phyloP scores from a whole-genome alignment of 2,888 invertebrate species.

The Operophtera brumata region DNA sequence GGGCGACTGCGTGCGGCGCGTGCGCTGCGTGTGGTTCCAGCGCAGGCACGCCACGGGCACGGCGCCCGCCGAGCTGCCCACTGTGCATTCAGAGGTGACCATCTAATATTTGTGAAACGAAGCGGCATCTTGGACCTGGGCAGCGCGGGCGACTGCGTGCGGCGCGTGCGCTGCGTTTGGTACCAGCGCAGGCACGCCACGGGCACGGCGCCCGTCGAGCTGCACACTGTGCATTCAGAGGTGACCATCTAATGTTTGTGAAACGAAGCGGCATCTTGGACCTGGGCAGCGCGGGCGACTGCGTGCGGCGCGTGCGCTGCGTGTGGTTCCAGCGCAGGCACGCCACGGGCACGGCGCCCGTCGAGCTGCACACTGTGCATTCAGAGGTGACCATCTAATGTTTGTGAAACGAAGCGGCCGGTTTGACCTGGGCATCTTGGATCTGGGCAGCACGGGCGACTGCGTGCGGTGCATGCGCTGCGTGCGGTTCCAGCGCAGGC shows the following conservation, averaged over 20 bases:
- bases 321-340: conserved; percentile 92
- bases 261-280: conserved; percentile 89
- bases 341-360: conserved; percentile 95
- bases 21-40: conserved; percentile 90
- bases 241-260: too few relatives aligned
- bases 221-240: too few relatives aligned
- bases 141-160: conserved; percentile 92
- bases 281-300: conserved; percentile 91
- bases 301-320: conserved; percentile 90
- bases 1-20: conserved; percentile 93
- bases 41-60: conserved; percentile 94
- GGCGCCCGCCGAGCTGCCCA: conserved; percentile 95
- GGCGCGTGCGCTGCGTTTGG: conserved; percentile 88
- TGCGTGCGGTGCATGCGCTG: conserved; percentile 91
- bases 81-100: conserved; percentile 69
- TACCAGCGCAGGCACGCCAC: conserved; percentile 95
- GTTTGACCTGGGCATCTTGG: conserved; percentile 76
- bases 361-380: conserved; percentile 92
- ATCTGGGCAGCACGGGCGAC: conserved; percentile 90
- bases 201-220: conserved; percentile 94
- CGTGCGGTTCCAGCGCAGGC: conserved; percentile 91
- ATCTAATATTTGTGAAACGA: too few relatives aligned
- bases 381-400: background rate
- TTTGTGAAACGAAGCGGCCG: too few relatives aligned
- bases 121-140: conserved; percentile 81